A percentile compares a stretch with the other conserved stretches of the same genome.
These are phyloP conservation scores for Drosophila atripex DNA, from an alignment of 2,888 invertebrate species.

Conservation along the genomic window DNA sequence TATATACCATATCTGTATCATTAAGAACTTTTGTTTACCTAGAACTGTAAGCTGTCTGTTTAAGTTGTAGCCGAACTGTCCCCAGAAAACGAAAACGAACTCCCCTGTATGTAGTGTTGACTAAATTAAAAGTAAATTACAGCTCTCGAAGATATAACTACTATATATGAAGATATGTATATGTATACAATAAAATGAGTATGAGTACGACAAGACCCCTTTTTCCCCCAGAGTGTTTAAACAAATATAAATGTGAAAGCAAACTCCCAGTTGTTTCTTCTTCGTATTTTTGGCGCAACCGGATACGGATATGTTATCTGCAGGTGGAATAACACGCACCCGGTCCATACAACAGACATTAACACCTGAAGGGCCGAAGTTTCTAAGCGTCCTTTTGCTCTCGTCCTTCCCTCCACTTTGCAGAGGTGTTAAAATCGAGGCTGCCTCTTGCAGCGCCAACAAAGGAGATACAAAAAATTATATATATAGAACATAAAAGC, in stretches of 20 bases:
- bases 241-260: slow-evolving; percentile 71
- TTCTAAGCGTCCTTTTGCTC: slow-evolving; percentile 9
- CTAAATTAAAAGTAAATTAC: slow-evolving; percentile 6
- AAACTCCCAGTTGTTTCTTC: slow-evolving; percentile 35
- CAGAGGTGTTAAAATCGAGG: slow-evolving; percentile 58
- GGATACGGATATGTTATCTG: slow-evolving; percentile 54
- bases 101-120: slow-evolving; percentile 34
- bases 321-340: slow-evolving; percentile 56
- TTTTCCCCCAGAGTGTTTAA: slow-evolving; percentile 66
- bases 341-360: slow-evolving; percentile 58
- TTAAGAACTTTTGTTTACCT: slow-evolving; percentile 42
- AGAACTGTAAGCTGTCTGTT: slow-evolving; percentile 45
- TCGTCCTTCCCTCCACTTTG: slow-evolving; percentile 13
- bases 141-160: slow-evolving; percentile 29
- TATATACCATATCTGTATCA: slow-evolving; percentile 17
- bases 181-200: slow-evolving; percentile 38
- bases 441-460: slow-evolving; percentile 25
- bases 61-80: slow-evolving; percentile 39
- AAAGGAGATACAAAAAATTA: slow-evolving; percentile 50
- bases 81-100: background rate
- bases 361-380: slow-evolving; percentile 68
- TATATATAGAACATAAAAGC: slow-evolving; percentile 50
- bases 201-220: slow-evolving; percentile 34
- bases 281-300: slow-evolving; percentile 20
- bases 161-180: slow-evolving; percentile 34